phyloP scores from a whole-genome alignment of 2,888 invertebrate genomes.

The Brenthis hecate region DNA sequence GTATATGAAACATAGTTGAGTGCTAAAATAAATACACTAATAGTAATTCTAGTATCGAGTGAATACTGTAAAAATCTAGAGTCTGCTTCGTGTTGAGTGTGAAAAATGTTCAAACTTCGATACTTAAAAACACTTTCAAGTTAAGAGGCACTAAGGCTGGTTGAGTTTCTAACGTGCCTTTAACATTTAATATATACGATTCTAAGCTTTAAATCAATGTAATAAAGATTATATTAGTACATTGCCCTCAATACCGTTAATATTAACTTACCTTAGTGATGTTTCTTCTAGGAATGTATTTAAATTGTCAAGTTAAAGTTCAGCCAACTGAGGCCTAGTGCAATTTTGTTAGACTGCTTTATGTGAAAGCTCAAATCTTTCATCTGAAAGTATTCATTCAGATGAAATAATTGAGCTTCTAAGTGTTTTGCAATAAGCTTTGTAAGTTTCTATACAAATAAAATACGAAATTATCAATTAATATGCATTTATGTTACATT shows the following conservation, averaged over 20 bases:
- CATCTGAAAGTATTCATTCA: no score
- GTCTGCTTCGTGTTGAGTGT: slow-evolving; percentile 17
- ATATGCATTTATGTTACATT: no score
- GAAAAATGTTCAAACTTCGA: slow-evolving; percentile 28
- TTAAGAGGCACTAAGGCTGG: slow-evolving; percentile 25
- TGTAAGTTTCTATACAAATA: no score
- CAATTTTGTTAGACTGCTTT: no score
- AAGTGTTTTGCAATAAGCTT: no score
- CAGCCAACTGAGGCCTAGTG: neutral
- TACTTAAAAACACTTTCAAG: slow-evolving; percentile 32
- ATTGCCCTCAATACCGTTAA: neutral
- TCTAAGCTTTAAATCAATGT: neutral
- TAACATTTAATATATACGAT: neutral
- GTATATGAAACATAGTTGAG: no score
- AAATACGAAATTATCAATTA: no score
- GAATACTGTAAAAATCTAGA: slow-evolving; percentile 11
- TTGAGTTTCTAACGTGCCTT: slow-evolving; percentile 24
- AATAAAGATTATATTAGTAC: slow-evolving; percentile 18
- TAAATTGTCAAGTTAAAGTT: slow-evolving; percentile 19
- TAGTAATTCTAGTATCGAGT: neutral
- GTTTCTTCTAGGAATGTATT: slow-evolving; percentile 25
- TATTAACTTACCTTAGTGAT: slow-evolving; percentile 21
- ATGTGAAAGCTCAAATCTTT: no score
- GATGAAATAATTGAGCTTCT: no score
- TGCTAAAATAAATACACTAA: slow-evolving; percentile 2